A percentile compares a stretch with the other conserved stretches of the same genome.
phyloP scores from a whole-genome alignment of 2,797 vertebrate genomes.

The Siniperca obscura region DNA sequence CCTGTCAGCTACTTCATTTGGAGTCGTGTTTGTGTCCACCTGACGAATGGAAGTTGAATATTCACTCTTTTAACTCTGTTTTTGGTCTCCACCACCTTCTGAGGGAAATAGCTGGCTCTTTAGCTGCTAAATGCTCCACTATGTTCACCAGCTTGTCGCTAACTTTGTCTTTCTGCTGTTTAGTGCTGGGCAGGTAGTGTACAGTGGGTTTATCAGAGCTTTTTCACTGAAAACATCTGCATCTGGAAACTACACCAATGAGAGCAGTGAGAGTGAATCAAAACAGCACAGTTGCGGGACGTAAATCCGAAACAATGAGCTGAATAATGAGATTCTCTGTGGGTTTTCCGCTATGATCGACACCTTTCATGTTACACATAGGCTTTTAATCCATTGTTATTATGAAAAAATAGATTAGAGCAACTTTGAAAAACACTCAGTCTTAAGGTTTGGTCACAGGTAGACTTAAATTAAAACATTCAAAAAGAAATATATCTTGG shows the following conservation, averaged over 20 bases:
- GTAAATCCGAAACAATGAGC: not conserved
- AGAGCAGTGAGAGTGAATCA: not conserved
- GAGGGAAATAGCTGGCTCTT: too few species aligned
- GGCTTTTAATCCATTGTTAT: not conserved
- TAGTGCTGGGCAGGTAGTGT: not conserved
- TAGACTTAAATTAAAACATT: not conserved
- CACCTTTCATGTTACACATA: not conserved
- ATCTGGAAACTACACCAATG: not conserved
- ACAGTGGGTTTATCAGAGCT: not conserved
- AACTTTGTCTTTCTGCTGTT: not conserved
- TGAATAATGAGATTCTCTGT: not conserved
- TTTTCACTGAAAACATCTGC: not conserved
- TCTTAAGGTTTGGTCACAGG: slow-evolving; percentile 1
- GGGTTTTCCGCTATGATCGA: not conserved
- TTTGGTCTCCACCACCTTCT: too few species aligned
- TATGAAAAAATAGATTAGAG: not conserved
- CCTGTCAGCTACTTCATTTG: too few species aligned
- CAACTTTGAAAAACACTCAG: not conserved
- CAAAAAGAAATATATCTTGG: not conserved
- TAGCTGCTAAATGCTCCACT: not conserved
- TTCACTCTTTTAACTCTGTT: too few species aligned
- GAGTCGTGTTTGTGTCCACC: too few species aligned
- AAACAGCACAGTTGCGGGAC: not conserved
- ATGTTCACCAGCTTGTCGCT: not conserved
- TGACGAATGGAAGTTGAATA: too few species aligned